These are phyloP conservation scores for Synanceia verrucosa DNA, from an alignment of 2,797 vertebrate genomes.

Conservation along the genomic window DNA sequence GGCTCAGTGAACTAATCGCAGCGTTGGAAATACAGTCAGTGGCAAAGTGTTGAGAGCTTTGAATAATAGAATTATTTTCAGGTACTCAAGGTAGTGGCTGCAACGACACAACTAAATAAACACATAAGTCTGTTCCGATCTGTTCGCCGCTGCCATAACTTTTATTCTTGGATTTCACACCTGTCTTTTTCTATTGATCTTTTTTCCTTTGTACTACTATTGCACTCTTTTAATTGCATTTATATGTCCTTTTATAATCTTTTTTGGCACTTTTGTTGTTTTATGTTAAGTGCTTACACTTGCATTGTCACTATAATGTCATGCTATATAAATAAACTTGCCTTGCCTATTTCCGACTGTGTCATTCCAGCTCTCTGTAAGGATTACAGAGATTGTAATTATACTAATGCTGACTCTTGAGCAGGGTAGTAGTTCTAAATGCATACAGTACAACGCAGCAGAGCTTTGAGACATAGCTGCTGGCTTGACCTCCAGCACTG, in stretches of 20 bases:
- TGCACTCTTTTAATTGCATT: background rate
- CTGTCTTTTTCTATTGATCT: background rate
- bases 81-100: background rate
- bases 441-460: background rate
- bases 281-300: background rate
- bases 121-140: background rate
- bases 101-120: background rate
- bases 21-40: constrained; percentile 5
- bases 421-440: background rate
- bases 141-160: background rate
- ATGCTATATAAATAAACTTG: background rate
- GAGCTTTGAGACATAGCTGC: background rate
- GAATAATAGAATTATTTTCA: background rate
- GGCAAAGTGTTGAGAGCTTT: constrained; percentile 17
- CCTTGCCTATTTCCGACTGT: background rate
- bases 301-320: background rate
- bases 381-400: background rate
- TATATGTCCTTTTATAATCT: background rate
- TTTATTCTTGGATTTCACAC: background rate
- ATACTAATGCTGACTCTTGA: constrained; percentile 13
- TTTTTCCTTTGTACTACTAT: background rate
- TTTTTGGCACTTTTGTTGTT: background rate
- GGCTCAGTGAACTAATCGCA: constrained; percentile 30
- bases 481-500: background rate
- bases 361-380: constrained; percentile 3